Conservation (phyloP, 1,140 invertebrate genomes). For the Drosophila carrolli region DNA sequence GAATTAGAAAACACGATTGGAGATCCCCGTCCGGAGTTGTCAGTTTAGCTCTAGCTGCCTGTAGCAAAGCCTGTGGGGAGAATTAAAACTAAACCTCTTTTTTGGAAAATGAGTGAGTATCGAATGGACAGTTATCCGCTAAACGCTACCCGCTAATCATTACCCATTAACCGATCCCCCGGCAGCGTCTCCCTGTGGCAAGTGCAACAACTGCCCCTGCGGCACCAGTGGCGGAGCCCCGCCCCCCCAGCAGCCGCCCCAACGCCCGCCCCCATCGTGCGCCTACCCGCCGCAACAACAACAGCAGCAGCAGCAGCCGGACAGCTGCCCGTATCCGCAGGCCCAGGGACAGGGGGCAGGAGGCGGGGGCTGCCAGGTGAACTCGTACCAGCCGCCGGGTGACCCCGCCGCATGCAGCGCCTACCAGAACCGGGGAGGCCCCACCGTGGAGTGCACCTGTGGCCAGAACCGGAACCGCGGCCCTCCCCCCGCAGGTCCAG, state of each 20-base stretch:
- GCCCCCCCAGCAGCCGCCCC: constrained; percentile 2
- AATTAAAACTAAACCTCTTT: background rate
- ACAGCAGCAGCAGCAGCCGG: constrained; percentile 6
- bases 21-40: constrained; percentile 1
- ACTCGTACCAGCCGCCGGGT: background rate
- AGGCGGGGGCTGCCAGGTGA: background rate
- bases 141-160: background rate
- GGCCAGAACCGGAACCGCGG: constrained; percentile 3
- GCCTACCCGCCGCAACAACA: constrained; percentile 9
- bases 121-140: background rate
- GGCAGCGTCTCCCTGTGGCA: constrained; percentile 53
- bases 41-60: background rate
- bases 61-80: constrained; percentile 21
- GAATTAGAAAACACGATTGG: background rate
- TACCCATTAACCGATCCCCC: background rate
- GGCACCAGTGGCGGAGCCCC: constrained; percentile 23
- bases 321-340: background rate
- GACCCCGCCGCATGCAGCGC: background rate
- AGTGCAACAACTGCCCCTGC: constrained; percentile 55
- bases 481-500: no score
- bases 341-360: background rate
- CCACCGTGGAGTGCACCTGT: constrained; percentile 44
- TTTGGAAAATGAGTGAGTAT: constrained; percentile 39
- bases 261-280: background rate
- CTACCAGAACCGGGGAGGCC: background rate